Conservation (phyloP, 2,888 invertebrate species). For the Pemphredon lugubris region DNA sequence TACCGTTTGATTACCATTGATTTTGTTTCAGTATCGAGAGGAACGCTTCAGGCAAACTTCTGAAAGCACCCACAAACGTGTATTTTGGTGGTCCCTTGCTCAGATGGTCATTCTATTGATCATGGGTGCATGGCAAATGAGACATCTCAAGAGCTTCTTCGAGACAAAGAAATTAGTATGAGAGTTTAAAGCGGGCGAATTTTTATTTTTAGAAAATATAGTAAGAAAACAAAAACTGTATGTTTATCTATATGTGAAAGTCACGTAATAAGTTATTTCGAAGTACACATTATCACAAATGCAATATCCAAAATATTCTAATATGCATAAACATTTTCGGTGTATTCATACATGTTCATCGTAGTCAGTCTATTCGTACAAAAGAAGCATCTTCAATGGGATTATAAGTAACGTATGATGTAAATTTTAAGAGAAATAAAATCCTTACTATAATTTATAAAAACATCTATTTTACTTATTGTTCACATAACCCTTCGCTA, state of each 20-base stretch:
- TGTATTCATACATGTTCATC: background rate
- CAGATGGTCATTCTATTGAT: slow-evolving; percentile 94
- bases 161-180: slow-evolving; percentile 99
- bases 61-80: slow-evolving; percentile 97
- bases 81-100: slow-evolving; percentile 97
- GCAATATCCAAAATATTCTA: slow-evolving; percentile 12
- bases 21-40: slow-evolving; percentile 90
- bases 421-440: slow-evolving; percentile 41
- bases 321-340: background rate
- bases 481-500: background rate
- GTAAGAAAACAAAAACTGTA: slow-evolving; percentile 4
- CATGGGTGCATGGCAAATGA: slow-evolving; percentile 99
- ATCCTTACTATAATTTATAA: slow-evolving; percentile 21
- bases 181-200: slow-evolving; percentile 60
- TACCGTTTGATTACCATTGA: background rate
- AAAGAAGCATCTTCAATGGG: slow-evolving; percentile 1
- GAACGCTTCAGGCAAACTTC: slow-evolving; percentile 98
- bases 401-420: slow-evolving; percentile 9
- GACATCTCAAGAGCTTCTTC: slow-evolving; percentile 99
- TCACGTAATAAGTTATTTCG: slow-evolving; percentile 16
- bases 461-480: background rate
- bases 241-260: background rate
- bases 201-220: slow-evolving; percentile 14
- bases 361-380: background rate
- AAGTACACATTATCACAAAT: background rate